Base-by-base conservation (phyloP, 2,797 vertebrate genomes). In the Gymnocypris eckloni region DNA sequence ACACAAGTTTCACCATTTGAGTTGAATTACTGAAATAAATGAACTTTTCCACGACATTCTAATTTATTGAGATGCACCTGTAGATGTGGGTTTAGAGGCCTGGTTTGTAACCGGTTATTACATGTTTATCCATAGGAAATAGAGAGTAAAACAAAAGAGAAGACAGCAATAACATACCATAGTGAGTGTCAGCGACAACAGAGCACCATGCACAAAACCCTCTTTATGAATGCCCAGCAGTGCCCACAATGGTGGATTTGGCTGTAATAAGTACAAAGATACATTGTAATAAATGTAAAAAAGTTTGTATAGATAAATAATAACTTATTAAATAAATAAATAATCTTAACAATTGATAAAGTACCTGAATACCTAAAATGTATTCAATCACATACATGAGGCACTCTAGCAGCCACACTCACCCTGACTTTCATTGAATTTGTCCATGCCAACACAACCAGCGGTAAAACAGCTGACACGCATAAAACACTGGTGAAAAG, bases 401-500 rank as follows among this genome's bases (percentile, higher is more conserved):
- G 13, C 41, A 15, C 41, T 16, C 22, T 72, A 41, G 12, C 22
- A 71, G 70, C n/a, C 72, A 20, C n/a, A 82, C 92, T 90, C 90
- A 95, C 94, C 93, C 93, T 93, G 76, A 94, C 82, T 52, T 95
- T 95, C 0, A 94, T 93, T 79, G 91, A 89, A 79, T 95, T 93
- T 48, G 91, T 94, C 95, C 96, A 97, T 39, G 92, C 87, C 87
- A 93, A 95, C 79, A 97, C 90, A 83, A 94, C 93, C 39, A 93
- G 87, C 1, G 96, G 95, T 6, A 96, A 96, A 22, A 96, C 91
- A 2, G 92, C 93, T 66, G 96, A 95, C 82, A 97, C 96, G 56
- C 96, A 90, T 87, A 96, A 90, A 52, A 97, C 96, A 79, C 96
- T 96, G 89, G 92, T 95, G 91, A 96, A 96, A 37, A 94, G 93